Percentiles rank a stretch among this genome's conserved stretches.
Conservation (phyloP, 2,113 vertebrate genomes). For the Cololabis saira region DNA sequence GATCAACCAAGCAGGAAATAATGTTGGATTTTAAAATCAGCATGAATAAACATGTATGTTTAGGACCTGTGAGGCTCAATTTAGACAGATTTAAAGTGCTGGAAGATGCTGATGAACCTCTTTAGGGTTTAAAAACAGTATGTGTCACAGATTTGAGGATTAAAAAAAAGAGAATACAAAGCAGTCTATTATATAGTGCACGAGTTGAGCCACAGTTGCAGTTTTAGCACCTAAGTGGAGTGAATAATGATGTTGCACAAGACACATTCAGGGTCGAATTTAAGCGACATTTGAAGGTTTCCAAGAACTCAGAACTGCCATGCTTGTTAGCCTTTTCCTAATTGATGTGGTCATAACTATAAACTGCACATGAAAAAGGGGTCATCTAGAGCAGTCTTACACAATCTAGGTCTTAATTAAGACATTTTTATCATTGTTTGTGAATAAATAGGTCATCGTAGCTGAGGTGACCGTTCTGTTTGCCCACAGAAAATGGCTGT, state of each 20-base stretch:
- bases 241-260: conserved; percentile 77
- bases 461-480: too few relatives aligned
- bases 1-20: conserved; percentile 84
- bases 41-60: conserved; percentile 79
- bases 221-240: conserved; percentile 3
- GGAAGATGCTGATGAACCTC: conserved; percentile 19
- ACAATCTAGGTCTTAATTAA: too few relatives aligned
- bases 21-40: conserved; percentile 79
- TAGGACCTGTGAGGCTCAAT: conserved; percentile 39
- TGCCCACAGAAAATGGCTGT: too few relatives aligned
- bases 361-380: too few relatives aligned
- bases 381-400: too few relatives aligned
- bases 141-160: conserved; percentile 26
- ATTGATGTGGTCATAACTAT: neutral
- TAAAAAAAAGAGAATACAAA: conserved; percentile 2
- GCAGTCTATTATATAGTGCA: conserved; percentile 19
- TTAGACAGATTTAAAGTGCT: conserved; percentile 36
- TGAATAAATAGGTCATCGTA: too few relatives aligned
- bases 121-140: conserved; percentile 5
- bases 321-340: conserved; percentile 78
- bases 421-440: too few relatives aligned
- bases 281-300: conserved; percentile 72
- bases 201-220: conserved; percentile 14
- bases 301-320: conserved; percentile 71
- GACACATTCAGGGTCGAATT: conserved; percentile 78